Conservation (phyloP, 2,797 vertebrate genomes). For the Capromys pilorides region DNA sequence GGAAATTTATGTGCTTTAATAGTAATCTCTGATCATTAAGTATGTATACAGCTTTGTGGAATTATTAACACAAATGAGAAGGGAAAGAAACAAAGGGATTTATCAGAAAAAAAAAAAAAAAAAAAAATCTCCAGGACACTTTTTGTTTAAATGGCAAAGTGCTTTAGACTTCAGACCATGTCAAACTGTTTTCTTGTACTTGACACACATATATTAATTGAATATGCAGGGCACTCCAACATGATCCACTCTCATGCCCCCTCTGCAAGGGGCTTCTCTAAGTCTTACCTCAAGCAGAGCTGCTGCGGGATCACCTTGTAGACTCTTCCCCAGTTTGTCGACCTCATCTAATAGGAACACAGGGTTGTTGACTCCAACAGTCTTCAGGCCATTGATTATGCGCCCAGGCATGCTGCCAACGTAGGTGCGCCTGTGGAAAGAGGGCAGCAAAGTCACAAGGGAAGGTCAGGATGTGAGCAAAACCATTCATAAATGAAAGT, state of each 20-base stretch:
- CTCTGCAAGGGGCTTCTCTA: background rate
- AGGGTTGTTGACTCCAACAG: conserved; percentile 94
- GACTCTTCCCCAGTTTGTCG: conserved; percentile 96
- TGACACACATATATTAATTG: background rate
- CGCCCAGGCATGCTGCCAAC: conserved; percentile 99
- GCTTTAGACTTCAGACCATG: background rate
- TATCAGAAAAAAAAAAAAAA: background rate
- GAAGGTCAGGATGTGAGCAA: background rate
- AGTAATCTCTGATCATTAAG: background rate
- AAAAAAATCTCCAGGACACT: background rate
- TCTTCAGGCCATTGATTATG: conserved; percentile 97
- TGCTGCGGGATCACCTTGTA: conserved; percentile 97
- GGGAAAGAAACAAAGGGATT: background rate
- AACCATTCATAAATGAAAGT: background rate
- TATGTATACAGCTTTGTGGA: background rate
- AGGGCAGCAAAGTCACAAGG: accelerated
- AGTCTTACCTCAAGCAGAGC: conserved; percentile 94
- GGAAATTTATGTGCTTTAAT: background rate
- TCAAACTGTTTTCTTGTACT: background rate
- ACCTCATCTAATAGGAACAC: conserved; percentile 98
- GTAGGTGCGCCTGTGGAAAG: conserved; percentile 91
- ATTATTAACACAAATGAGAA: background rate
- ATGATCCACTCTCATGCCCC: background rate
- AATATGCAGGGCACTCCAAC: background rate
- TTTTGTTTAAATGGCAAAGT: background rate